phyloP scores from a whole-genome alignment of 1,140 invertebrate genomes.

The Theocolax elegans region DNA sequence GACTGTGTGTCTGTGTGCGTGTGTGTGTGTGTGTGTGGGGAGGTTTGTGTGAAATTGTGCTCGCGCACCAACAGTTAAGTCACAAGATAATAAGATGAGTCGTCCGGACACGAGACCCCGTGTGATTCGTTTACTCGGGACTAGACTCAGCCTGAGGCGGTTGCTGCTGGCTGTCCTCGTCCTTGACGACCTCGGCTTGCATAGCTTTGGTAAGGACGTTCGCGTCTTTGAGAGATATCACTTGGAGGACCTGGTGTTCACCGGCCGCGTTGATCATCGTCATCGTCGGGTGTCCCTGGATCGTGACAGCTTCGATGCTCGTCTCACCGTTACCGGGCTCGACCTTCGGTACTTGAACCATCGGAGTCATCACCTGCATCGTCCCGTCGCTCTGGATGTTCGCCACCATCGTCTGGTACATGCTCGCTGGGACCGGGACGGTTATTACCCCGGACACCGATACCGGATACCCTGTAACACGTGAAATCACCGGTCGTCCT shows the following conservation, averaged over 20 bases:
- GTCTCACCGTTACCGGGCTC: slow-evolving; percentile 75
- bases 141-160: slow-evolving; percentile 62
- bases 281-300: slow-evolving; percentile 75
- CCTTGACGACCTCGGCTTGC: slow-evolving; percentile 71
- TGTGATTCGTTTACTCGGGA: slow-evolving; percentile 64
- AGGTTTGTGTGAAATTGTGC: no score
- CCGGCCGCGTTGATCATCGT: slow-evolving; percentile 79
- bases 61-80: slow-evolving; percentile 38
- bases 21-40: no score
- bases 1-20: no score
- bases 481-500: slow-evolving; percentile 48
- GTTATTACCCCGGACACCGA: slow-evolving; percentile 95
- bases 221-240: slow-evolving; percentile 84
- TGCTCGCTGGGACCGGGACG: slow-evolving; percentile 91
- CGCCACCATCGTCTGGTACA: slow-evolving; percentile 96
- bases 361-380: slow-evolving; percentile 82
- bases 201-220: slow-evolving; percentile 82
- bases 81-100: no score
- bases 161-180: slow-evolving; percentile 64
- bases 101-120: no score
- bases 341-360: slow-evolving; percentile 82
- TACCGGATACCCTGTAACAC: slow-evolving; percentile 79
- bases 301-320: slow-evolving; percentile 73
- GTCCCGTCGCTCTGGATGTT: slow-evolving; percentile 87
- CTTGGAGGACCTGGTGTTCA: slow-evolving; percentile 82